Conservation (phyloP, 2,113 vertebrate species). For the Triplophysa rosa region DNA sequence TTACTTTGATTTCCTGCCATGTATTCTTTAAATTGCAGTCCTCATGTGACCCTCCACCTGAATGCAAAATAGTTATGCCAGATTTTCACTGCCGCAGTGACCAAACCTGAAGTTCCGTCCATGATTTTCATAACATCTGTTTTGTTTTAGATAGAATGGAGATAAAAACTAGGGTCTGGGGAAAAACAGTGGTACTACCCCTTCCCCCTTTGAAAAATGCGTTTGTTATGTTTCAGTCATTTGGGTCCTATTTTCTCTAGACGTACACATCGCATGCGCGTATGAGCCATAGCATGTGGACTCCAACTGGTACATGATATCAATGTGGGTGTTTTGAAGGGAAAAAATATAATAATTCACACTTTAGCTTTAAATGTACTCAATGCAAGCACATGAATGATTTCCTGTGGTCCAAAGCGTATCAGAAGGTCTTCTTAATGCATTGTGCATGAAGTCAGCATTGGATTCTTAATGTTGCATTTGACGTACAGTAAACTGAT, state of each 20-base stretch:
- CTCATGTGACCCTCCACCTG: neutral
- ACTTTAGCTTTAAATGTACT: neutral
- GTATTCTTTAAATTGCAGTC: slow-evolving; percentile 18
- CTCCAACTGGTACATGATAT: neutral
- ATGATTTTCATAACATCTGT: slow-evolving; percentile 24
- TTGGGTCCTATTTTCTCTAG: neutral
- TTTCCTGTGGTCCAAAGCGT: neutral
- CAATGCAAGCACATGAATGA: neutral
- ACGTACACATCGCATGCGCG: neutral
- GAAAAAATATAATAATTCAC: too few relatives aligned
- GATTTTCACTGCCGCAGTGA: neutral
- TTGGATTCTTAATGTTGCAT: neutral
- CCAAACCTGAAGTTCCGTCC: neutral
- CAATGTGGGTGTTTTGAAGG: neutral
- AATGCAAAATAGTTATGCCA: neutral
- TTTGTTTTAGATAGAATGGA: slow-evolving; percentile 14
- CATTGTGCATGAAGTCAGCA: neutral
- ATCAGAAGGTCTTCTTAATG: too few relatives aligned
- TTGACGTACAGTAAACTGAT: neutral
- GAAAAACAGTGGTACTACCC: neutral
- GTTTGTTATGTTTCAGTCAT: slow-evolving; percentile 25
- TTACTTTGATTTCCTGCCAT: slow-evolving; percentile 3
- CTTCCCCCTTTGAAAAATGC: slow-evolving; percentile 14
- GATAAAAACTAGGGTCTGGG: neutral
- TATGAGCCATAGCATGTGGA: neutral